Percentiles rank a stretch among this genome's conserved stretches.
Conservation (phyloP, 1,140 invertebrate genomes). For the Gerris buenoi region DNA sequence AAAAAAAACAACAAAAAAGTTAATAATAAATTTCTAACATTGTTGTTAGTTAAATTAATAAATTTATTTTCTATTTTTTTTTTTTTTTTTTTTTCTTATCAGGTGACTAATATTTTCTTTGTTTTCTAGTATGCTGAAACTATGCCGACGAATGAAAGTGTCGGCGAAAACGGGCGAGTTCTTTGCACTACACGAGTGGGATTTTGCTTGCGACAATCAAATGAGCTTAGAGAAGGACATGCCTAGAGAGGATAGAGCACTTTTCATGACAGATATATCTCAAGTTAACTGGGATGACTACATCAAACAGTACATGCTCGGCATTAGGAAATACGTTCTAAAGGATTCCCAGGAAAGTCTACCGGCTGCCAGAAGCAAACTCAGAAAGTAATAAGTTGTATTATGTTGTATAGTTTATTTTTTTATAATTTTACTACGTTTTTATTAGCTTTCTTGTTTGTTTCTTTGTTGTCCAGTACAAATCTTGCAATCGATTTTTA, state of each 20-base stretch:
- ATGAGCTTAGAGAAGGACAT: constrained; percentile 44
- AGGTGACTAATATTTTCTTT: no score
- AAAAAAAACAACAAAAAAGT: no score
- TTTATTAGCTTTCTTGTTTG: no score
- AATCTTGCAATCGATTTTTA: no score
- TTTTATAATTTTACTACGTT: no score
- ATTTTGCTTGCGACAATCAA: constrained; percentile 62
- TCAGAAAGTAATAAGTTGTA: constrained; percentile 49
- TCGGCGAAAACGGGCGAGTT: constrained; percentile 65
- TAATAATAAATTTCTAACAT: no score
- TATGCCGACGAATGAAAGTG: constrained; percentile 61
- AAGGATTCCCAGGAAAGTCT: constrained; percentile 54
- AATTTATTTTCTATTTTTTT: no score
- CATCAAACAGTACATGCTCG: constrained; percentile 55
- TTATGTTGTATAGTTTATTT: no score
- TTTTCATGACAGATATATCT: constrained; percentile 43
- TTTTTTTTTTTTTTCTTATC: no score
- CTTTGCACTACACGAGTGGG: constrained; percentile 77
- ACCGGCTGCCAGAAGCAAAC: constrained; percentile 43
- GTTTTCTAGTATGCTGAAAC: constrained; percentile 56
- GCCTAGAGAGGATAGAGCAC: constrained; percentile 39
- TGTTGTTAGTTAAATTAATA: no score
- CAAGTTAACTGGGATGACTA: constrained; percentile 50
- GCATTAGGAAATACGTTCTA: constrained; percentile 59
- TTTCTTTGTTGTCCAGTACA: no score